Conservation (phyloP, 1,140 invertebrate genomes). For the Pararge aegeria region DNA sequence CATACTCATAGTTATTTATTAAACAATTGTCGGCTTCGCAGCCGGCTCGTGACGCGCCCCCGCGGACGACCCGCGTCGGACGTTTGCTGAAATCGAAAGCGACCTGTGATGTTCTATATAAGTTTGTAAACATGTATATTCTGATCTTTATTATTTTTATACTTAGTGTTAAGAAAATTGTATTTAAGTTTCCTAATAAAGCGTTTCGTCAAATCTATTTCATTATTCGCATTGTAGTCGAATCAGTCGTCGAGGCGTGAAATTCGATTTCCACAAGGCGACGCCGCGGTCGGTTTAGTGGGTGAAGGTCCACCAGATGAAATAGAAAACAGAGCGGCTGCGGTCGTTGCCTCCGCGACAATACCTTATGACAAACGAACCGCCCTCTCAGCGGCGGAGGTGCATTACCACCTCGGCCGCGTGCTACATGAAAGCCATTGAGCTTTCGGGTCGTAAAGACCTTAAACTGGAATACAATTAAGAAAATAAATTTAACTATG, state of each 20-base stretch:
- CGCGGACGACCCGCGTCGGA: conserved; percentile 22
- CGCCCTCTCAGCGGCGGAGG: not conserved
- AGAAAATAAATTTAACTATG: too few relatives aligned
- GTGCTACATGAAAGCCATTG: too few relatives aligned
- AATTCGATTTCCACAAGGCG: conserved; percentile 63
- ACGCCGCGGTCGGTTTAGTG: conserved; percentile 44
- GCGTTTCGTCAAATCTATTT: conserved; percentile 65
- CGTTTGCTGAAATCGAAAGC: conserved; percentile 16
- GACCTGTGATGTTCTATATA: conserved; percentile 53
- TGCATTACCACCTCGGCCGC: too few relatives aligned
- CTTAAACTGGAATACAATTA: not conserved
- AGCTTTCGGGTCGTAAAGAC: too few relatives aligned
- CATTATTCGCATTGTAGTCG: conserved; percentile 53
- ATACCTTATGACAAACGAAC: not conserved
- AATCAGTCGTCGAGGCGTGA: conserved; percentile 56
- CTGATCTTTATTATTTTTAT: conserved; percentile 64
- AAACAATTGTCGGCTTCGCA: conserved; percentile 13
- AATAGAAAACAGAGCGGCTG: conserved; percentile 51
- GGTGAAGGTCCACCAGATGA: conserved; percentile 63
- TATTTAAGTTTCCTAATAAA: conserved; percentile 76
- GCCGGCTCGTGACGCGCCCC: conserved; percentile 37
- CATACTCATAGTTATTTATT: conserved; percentile 68
- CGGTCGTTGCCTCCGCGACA: conserved; percentile 34
- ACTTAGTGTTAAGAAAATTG: conserved; percentile 59
- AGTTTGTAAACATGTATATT: conserved; percentile 34